phyloP scores from a whole-genome alignment of 2,797 vertebrate genomes.

The Myotis daubentonii region DNA sequence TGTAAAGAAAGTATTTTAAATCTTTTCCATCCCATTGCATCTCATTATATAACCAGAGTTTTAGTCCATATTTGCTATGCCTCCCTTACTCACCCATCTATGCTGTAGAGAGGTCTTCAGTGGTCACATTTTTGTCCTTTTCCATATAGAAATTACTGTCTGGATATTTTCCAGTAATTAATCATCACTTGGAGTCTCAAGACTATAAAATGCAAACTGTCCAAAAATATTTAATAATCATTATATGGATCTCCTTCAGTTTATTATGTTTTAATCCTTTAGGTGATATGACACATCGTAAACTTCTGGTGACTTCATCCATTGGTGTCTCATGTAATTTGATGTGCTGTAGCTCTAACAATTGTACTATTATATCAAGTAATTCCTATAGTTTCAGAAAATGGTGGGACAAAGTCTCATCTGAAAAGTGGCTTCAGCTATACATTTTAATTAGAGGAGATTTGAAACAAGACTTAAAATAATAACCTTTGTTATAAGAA shows the following conservation, averaged over 20 bases:
- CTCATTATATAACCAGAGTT: neutral
- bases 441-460: conserved; percentile 1
- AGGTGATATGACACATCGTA: conserved; percentile 18
- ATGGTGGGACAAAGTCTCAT: neutral
- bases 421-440: neutral
- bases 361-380: conserved; percentile 37
- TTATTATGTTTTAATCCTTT: conserved; percentile 61
- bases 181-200: neutral
- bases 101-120: neutral
- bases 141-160: neutral
- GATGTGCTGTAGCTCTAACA: conserved; percentile 42
- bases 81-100: no score
- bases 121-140: neutral
- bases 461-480: conserved; percentile 35
- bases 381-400: neutral
- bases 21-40: neutral
- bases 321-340: conserved; percentile 9
- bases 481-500: conserved; percentile 53
- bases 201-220: conserved; percentile 26
- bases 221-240: conserved; percentile 46
- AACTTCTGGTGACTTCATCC: neutral
- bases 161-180: neutral
- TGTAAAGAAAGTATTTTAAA: neutral
- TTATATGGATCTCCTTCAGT: conserved; percentile 54
- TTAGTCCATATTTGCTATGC: neutral